phyloP scores from a whole-genome alignment of 2,888 invertebrate species.

The Philonicus albiceps region DNA sequence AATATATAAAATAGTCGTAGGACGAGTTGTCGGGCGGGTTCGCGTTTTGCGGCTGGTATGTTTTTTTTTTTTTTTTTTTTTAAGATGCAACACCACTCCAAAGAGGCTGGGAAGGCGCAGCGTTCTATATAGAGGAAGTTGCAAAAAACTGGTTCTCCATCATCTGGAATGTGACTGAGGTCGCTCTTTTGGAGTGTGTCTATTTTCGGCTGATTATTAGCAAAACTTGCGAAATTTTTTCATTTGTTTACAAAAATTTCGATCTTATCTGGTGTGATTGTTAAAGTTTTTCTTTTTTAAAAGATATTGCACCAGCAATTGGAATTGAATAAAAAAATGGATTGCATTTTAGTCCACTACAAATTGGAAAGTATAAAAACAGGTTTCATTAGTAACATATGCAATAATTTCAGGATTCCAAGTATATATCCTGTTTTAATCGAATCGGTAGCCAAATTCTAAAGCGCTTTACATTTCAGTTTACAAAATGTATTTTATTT shows the following conservation, averaged over 20 bases:
- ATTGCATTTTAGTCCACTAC: too few relatives aligned
- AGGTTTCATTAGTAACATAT: too few relatives aligned
- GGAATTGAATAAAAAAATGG: too few relatives aligned
- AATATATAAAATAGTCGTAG: conserved; percentile 33
- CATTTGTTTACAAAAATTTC: not conserved
- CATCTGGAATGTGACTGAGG: not conserved
- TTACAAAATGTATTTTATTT: too few relatives aligned
- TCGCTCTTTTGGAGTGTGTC: not conserved
- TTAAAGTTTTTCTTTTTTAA: not conserved
- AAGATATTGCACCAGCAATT: not conserved
- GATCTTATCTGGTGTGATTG: not conserved
- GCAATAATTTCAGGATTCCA: too few relatives aligned
- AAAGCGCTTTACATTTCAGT: too few relatives aligned
- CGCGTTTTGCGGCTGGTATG: not conserved
- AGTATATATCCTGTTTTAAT: too few relatives aligned
- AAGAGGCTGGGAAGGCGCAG: not conserved
- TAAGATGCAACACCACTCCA: not conserved
- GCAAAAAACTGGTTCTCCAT: not conserved
- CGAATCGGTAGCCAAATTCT: too few relatives aligned
- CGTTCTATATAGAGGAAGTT: not conserved
- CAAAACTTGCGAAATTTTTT: not conserved
- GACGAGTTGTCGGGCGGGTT: conserved; percentile 35
- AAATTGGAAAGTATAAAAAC: too few relatives aligned
- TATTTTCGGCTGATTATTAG: not conserved
- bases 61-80: too few relatives aligned